Evolutionary conservation across 2,888 invertebrate species (phyloP).

Genomic region (Lasioglossum oenotherae): DNA sequence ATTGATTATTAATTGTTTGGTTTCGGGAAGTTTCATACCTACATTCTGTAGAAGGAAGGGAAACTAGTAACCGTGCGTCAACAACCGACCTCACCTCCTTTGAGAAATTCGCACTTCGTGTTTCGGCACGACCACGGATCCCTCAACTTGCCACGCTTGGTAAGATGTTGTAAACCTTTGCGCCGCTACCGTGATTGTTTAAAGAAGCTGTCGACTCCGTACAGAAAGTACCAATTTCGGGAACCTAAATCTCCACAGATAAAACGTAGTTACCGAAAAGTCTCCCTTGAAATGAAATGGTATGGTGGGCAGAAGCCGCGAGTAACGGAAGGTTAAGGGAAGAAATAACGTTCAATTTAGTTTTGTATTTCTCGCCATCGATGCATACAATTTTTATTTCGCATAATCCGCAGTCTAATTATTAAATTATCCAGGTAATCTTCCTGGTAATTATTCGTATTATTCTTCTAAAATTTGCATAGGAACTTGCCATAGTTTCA

Average conservation of each 20-base stretch:
- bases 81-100: neutral
- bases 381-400: too few species aligned
- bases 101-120: constrained; percentile 1
- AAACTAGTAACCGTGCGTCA: neutral
- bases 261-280: neutral
- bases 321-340: too few species aligned
- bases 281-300: neutral
- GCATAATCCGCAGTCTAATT: too few species aligned
- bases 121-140: neutral
- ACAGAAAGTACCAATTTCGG: neutral
- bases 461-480: too few species aligned
- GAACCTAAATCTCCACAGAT: neutral
- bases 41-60: neutral
- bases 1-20: neutral
- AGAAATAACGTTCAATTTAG: too few species aligned
- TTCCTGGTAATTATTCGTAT: too few species aligned
- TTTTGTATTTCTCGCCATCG: too few species aligned
- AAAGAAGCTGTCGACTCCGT: neutral
- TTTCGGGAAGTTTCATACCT: neutral
- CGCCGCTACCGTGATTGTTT: neutral
- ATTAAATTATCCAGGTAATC: too few species aligned
- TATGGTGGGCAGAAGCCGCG: too few species aligned
- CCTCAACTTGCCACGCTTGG: neutral
- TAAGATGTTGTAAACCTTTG: neutral
- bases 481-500: too few species aligned